These are phyloP conservation scores for Agonopterix heracliana DNA, from an alignment of 2,888 invertebrate species.

Conservation along the genomic window DNA sequence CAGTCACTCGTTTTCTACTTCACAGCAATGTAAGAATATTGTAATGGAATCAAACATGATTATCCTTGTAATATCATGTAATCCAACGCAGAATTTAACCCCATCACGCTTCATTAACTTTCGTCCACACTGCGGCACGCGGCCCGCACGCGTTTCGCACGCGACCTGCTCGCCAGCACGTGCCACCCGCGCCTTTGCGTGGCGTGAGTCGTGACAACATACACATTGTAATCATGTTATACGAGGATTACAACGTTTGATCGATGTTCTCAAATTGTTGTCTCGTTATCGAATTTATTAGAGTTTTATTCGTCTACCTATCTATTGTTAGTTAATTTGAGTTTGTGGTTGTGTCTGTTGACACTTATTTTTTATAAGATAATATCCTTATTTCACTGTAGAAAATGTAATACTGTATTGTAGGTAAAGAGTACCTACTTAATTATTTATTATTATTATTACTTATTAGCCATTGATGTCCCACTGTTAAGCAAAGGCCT, in stretches of 20 bases:
- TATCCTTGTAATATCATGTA: no score
- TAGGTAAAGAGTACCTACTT: no score
- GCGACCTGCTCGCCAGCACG: constrained; percentile 15
- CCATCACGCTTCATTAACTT: background rate
- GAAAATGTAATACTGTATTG: no score
- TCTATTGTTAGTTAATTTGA: constrained; percentile 8
- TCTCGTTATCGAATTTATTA: constrained; percentile 25
- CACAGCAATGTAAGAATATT: no score
- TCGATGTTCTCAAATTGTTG: constrained; percentile 34
- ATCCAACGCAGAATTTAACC: no score
- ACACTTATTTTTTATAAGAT: no score
- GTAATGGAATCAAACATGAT: no score
- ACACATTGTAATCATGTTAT: constrained; percentile 29
- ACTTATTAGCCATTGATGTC: no score
- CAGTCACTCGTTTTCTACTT: no score
- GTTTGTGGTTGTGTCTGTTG: background rate
- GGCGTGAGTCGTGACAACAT: constrained; percentile 21
- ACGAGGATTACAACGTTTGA: constrained; percentile 27
- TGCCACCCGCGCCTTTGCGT: constrained; percentile 6
- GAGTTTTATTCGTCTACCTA: constrained; percentile 1
- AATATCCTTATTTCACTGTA: no score
- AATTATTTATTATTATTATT: no score
- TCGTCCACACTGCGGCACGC: constrained; percentile 10
- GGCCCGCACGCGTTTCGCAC: constrained; percentile 19
- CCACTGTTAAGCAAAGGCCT: no score